Percentiles rank a stretch among this genome's conserved stretches.
Evolutionary conservation across 2,113 vertebrate genomes (phyloP).

Genomic region (Trochalopteron elliotii): DNA sequence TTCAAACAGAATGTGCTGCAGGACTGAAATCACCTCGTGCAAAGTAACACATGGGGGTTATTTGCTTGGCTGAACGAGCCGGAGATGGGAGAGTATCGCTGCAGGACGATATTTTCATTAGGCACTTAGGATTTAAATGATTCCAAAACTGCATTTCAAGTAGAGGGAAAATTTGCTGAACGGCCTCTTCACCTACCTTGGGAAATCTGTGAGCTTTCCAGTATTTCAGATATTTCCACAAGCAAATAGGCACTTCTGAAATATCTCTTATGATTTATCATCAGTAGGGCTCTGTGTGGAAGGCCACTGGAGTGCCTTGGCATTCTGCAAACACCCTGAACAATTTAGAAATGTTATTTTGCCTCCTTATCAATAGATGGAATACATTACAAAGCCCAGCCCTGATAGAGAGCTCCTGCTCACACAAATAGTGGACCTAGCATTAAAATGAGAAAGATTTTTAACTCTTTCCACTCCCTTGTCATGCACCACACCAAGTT

Average conservation of each 20-base stretch:
- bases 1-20: conserved; percentile 27
- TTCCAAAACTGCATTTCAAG: conserved; percentile 42
- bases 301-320: conserved; percentile 36
- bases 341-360: conserved; percentile 60
- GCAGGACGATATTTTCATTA: conserved; percentile 16
- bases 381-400: conserved; percentile 56
- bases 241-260: conserved; percentile 49
- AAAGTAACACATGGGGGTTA: background rate
- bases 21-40: background rate
- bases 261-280: conserved; percentile 53
- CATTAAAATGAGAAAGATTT: background rate
- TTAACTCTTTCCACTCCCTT: conserved; percentile 17
- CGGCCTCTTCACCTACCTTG: conserved; percentile 16
- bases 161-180: conserved; percentile 27
- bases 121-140: conserved; percentile 19
- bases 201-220: conserved; percentile 53
- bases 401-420: conserved; percentile 50
- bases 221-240: conserved; percentile 62
- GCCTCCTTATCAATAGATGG: conserved; percentile 54
- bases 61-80: background rate
- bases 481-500: background rate
- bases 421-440: conserved; percentile 9
- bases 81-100: background rate
- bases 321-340: conserved; percentile 63
- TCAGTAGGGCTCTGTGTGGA: conserved; percentile 3